Base-by-base conservation (phyloP, 2,797 vertebrate genomes). In the Alcedo atthis region DNA sequence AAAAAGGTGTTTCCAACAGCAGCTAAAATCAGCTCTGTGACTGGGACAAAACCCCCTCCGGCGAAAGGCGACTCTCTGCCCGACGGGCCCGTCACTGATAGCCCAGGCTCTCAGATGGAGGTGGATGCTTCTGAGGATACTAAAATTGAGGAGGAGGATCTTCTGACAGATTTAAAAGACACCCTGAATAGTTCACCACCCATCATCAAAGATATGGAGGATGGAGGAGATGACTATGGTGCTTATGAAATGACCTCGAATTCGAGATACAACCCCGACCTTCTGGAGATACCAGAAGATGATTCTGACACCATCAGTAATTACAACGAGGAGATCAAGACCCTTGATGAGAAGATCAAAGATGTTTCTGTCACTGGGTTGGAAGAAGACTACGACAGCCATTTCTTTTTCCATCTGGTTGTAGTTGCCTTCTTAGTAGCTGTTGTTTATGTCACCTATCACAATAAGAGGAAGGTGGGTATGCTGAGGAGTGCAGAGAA, bases 401-500 rank as follows among this genome's bases (percentile, higher is more conserved):
- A 99, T 97, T 99, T 99, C 97, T 99, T 99, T 97, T 98, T 99
- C 67, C 98, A 99, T 74, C 98, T 99, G 93, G 98, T 99, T 85
- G 96, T 99, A 92, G 97, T 99, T 97, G 98, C 98, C 74, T 98
- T 99, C 96, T 97, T 99, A 96, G 98, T 99, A 93, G 99, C 98
- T 84, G 96, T 99, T 51, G 95, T 98, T 91, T 99, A 99, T 78
- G 98, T 99, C 94, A 98, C 98, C 42, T 99, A 99, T 94, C 99
- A 99, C 98, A 99, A 99, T 97, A 99, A 99, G 97, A 98, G 98
- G 90, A 99, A 99, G 99, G 99, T 99, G 95, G 79, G 98, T 95
- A 6, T 22, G 43, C 68, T 87, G 45, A 48, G 69, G 37, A 33
- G 22, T 5, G 33, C 13, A 51, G 61, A 30, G 64, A 46, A 83